Conservation (phyloP, 2,113 vertebrate genomes). For the Gulo gulo region DNA sequence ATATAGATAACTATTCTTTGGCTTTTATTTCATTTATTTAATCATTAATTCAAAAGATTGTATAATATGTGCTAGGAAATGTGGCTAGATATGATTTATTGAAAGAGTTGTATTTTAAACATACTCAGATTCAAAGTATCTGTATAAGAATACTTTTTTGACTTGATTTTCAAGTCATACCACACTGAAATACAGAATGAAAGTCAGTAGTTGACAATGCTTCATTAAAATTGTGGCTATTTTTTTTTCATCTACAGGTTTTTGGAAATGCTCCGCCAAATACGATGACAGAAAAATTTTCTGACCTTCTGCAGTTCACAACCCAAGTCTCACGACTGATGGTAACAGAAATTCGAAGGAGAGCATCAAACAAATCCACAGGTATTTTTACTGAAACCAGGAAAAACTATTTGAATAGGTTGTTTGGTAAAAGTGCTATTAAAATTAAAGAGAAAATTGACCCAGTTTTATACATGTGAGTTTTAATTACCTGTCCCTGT, state of each 20-base stretch:
- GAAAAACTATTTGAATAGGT: not conserved
- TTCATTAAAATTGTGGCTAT: not conserved
- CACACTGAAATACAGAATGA: not conserved
- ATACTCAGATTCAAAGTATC: not conserved
- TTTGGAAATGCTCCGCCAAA: constrained; percentile 96
- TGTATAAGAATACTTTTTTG: not conserved
- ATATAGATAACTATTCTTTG: not conserved
- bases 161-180: not conserved
- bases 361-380: constrained; percentile 99
- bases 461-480: not conserved
- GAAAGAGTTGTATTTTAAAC: not conserved
- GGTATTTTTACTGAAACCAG: constrained; percentile 81
- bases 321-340: constrained; percentile 98
- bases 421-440: not conserved
- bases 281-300: constrained; percentile 98
- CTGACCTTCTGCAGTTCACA: constrained; percentile 98
- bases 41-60: not conserved
- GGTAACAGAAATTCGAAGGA: constrained; percentile 98
- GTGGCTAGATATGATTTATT: not conserved
- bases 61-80: not conserved
- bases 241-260: constrained; percentile 84
- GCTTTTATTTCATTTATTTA: constrained; percentile 1
- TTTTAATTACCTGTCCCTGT: not conserved
- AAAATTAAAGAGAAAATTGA: not conserved
- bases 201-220: not conserved